phyloP scores from a whole-genome alignment of 2,888 invertebrate genomes.

The Caenorhabditis macrosperma region DNA sequence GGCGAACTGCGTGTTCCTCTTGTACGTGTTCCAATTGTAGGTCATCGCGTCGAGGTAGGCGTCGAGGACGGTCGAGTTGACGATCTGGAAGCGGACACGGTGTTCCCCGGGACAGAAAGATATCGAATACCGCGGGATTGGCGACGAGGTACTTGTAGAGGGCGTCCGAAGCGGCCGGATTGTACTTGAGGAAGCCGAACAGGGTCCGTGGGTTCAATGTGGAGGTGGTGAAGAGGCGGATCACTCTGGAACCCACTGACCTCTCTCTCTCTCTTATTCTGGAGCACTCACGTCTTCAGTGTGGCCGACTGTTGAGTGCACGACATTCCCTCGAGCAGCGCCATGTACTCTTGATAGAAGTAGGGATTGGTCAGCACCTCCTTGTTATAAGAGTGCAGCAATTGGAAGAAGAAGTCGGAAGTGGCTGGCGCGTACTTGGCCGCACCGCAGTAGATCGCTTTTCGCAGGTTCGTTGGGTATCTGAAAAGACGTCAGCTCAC shows the following conservation, averaged over 20 bases:
- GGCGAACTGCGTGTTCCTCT: slow-evolving; percentile 11
- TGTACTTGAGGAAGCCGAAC: slow-evolving; percentile 53
- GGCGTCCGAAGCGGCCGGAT: slow-evolving; percentile 48
- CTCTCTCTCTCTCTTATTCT: too few relatives aligned
- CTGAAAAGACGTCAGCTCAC: slow-evolving; percentile 32
- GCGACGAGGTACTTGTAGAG: slow-evolving; percentile 31
- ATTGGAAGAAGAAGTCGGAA: slow-evolving; percentile 54
- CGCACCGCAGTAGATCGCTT: slow-evolving; percentile 66
- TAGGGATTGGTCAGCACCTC: slow-evolving; percentile 62
- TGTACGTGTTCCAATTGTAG: slow-evolving; percentile 48
- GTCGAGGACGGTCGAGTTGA: slow-evolving; percentile 23
- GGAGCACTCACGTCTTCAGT: slow-evolving; percentile 30
- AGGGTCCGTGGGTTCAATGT: slow-evolving; percentile 28
- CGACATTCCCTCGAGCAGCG: slow-evolving; percentile 59
- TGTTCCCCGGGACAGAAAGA: too few relatives aligned
- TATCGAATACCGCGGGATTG: slow-evolving; percentile 25
- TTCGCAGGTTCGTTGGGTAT: slow-evolving; percentile 58
- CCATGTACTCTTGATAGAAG: slow-evolving; percentile 66
- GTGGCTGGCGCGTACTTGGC: slow-evolving; percentile 45
- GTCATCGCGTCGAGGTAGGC: slow-evolving; percentile 61
- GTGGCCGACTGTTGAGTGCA: slow-evolving; percentile 46
- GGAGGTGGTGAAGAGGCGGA: slow-evolving; percentile 40
- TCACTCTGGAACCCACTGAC: slow-evolving; percentile 14
- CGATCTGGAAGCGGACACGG: too few relatives aligned
- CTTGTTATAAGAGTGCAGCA: slow-evolving; percentile 55